phyloP scores from a whole-genome alignment of 2,113 vertebrate genomes.

The Aptenodytes patagonicus region DNA sequence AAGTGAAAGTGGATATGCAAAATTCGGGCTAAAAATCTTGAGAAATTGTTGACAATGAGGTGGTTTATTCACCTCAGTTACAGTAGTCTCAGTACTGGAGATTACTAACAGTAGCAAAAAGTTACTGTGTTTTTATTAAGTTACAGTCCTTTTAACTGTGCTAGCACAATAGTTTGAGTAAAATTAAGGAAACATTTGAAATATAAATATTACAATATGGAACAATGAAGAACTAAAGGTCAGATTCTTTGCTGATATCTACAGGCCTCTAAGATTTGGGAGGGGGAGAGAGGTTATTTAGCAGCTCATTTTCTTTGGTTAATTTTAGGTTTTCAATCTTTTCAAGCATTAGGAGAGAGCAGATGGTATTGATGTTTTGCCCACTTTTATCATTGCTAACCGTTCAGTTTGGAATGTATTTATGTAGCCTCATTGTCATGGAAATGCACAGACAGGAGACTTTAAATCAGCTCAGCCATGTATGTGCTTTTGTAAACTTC shows the following conservation, averaged over 20 bases:
- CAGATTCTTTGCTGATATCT: neutral
- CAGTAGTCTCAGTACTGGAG: neutral
- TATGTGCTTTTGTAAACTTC: slow-evolving; percentile 10
- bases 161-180: neutral
- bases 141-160: neutral
- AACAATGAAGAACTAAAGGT: neutral
- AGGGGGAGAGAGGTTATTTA: neutral
- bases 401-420: slow-evolving; percentile 19
- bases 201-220: neutral
- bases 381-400: slow-evolving; percentile 30
- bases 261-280: neutral
- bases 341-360: slow-evolving; percentile 14
- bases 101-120: neutral
- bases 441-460: slow-evolving; percentile 28
- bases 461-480: neutral
- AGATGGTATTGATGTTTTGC: slow-evolving; percentile 63
- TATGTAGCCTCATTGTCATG: slow-evolving; percentile 57
- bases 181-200: neutral
- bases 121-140: neutral
- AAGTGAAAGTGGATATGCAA: neutral
- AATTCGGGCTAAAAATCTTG: neutral
- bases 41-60: neutral
- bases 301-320: neutral
- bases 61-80: neutral
- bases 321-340: slow-evolving; percentile 51